Evolutionary conservation across 2,888 invertebrate species (phyloP), one percentile per base, ranked within the genome.

Genomic region (Pristionchus fissidentatus): DNA sequence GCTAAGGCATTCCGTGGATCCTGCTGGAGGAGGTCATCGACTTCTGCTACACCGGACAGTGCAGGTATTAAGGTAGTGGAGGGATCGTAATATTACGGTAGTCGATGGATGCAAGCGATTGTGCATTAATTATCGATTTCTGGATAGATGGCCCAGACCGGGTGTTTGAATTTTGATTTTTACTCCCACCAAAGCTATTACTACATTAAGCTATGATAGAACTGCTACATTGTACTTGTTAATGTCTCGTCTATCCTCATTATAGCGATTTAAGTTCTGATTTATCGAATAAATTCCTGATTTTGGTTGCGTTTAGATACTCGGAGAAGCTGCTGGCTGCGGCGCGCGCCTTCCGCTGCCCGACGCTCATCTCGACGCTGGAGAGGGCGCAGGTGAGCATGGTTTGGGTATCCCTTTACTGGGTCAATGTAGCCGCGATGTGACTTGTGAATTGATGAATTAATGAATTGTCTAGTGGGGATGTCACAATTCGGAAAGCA

Each of bases 41-140:
- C 35, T 83, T 70, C 73, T 73, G 46, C 73, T 83, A 83, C 83
- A 52, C 83, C n/a, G 83, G 83, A 83, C 41, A 70, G 29, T 83
- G 83, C 73, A 70, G 38, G 80, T 81, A 32, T 15, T n/a, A n/a
- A n/a, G n/a, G n/a, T n/a, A n/a, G n/a, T n/a, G n/a, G n/a, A n/a
- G n/a, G n/a, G 41, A 4, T 70, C 10, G 3, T n/a, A 7, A 7
- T 15, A 15, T 29, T 62, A 32, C 5, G 3, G 29, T 62, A 29
- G 19, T 32, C 35, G 62, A 10, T 62, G 13, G 10, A 35, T 32
- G 29, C 10, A 29, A 62, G 62, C n/a, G 10, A 19, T 19, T 15
- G 10, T 49, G 49, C 19, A 62, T 7, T 29, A n/a, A 32, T 19
- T 26, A 32, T 62, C 62, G 62, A 62, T 62, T 62, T 4, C 62